Evolutionary conservation across 1,140 invertebrate genomes (phyloP), one percentile per base, ranked within the genome.

Genomic region (Drosophila fuyamai): DNA sequence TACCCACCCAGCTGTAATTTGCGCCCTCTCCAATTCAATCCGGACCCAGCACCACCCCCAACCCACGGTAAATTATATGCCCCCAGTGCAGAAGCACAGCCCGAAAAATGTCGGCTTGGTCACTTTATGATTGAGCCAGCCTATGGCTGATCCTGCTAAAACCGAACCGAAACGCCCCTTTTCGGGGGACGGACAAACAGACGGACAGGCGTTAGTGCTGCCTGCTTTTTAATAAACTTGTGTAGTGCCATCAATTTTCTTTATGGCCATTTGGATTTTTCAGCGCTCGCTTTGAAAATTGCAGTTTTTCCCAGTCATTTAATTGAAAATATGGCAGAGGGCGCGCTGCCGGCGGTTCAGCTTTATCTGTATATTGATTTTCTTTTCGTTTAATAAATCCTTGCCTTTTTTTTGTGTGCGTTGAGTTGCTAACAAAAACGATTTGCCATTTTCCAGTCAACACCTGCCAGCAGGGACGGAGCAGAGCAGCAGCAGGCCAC

Each of bases 401-500:
- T 41, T 62, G 12, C 10, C 27, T 55, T 43, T 63, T 57, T 50
- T 12, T 18, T 47, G 35, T 60, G 60, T 43, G 56, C 47, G 65
- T 70, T 93, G 73, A 81, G 47, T 81, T 62, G 75, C 81, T 83
- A 84, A 83, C 76, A 58, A 81, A 72, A 57, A 38, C 35, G n/a
- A 43, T 60, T 78, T 95, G 93, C 94, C 65, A 71, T 70, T 78
- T 89, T 89, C n/a, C 79, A 89, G 81, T 56, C 70, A 65, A 50
- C 89, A 71, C 55, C 83, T 59, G 57, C 14, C 50, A 46, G 47
- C 38, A 43, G 63, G 41, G 48, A 55, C 47, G 50, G 38, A 13
- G 60, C 8, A 1, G 75, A 44, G 32, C 10, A 29, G 58, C 27
- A 47, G 46, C 27, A 32, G 29, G 29, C 23, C 13, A 32, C 41